Base-by-base conservation (phyloP, 2,888 invertebrate genomes). In the Tortrix viridana region DNA sequence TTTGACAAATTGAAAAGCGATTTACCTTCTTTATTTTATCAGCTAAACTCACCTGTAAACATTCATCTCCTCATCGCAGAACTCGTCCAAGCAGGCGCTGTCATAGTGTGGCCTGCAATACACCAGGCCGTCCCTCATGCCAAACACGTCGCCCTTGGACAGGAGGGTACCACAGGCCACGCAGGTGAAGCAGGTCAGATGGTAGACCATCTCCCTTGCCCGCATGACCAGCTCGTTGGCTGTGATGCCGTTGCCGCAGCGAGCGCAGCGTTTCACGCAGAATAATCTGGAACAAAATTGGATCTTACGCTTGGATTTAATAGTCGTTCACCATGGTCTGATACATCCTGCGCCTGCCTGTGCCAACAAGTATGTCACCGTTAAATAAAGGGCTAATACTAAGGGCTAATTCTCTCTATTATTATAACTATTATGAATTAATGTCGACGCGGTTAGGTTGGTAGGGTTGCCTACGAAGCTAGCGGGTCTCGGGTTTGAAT, bases 221-320 rank as follows among this genome's bases (percentile, higher is more conserved):
- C 97, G 90, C 98, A 98, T 98, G 77, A 98, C 97, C 80, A 98
- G 92, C 89, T 98, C 98, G 75, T 96, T 96, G 44, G 97, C 95
- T 7, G 96, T 95, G 78, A 98, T 97, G 5, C 96, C 96, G 55
- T 95, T 94, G 23, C 95, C 95, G 79, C 98, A 98, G 50, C 97
- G 94, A 7, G 96, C 95, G 85, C 98, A 98, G 65, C 97, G 94
- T 75, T 96, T 95, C 69, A 96, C 95, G 71, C 96, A 96, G 85
- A 97, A 98, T 80, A 97, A 89, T 84, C 98, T 98, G 94, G 3
- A 94, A 94, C 81, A 85, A 86, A 12, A 53, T 7, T 3, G 5
- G 49, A 16, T 5, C 18, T 32, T 5, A 16, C 14, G 16, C 3
- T 12, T 32, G 32, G 32, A 32, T 32, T 32, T 32, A 32, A 32